phyloP scores from a whole-genome alignment of 2,797 vertebrate genomes.

The Liparis tanakae region DNA sequence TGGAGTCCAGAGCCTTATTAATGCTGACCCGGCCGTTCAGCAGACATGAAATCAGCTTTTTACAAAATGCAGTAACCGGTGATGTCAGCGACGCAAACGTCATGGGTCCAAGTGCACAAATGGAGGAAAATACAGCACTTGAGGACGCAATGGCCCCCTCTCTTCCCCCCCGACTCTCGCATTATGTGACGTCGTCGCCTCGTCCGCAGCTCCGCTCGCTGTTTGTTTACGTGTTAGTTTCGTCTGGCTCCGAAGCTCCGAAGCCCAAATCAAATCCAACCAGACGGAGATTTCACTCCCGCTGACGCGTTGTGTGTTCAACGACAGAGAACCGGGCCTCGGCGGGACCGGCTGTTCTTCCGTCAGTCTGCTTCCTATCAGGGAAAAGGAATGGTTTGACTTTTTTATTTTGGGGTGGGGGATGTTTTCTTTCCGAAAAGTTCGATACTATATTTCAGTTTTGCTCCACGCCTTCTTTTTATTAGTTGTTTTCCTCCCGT shows the following conservation, averaged over 20 bases:
- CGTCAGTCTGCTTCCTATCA: neutral
- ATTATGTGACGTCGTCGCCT: slow-evolving; percentile 14
- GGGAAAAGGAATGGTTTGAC: slow-evolving; percentile 5
- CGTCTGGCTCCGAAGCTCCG: neutral
- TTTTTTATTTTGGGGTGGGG: neutral
- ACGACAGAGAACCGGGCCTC: slow-evolving; percentile 11
- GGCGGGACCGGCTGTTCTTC: neutral
- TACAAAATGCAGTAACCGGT: slow-evolving; percentile 17
- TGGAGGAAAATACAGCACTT: slow-evolving; percentile 15
- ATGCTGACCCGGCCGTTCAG: slow-evolving; percentile 11
- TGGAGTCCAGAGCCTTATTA: slow-evolving; percentile 16
- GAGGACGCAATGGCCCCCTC: neutral
- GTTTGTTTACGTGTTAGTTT: slow-evolving; percentile 1
- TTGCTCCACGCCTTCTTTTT: no score
- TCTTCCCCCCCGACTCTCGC: neutral
- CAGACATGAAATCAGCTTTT: slow-evolving; percentile 28
- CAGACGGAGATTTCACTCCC: slow-evolving; percentile 19
- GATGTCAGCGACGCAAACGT: slow-evolving; percentile 36
- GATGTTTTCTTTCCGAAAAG: neutral
- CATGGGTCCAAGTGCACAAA: slow-evolving; percentile 8
- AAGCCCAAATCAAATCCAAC: slow-evolving; percentile 15
- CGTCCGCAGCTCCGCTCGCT: neutral
- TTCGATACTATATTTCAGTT: neutral
- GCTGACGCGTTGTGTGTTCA: slow-evolving; percentile 13
- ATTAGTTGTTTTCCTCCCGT: no score